phyloP scores from a whole-genome alignment of 1,140 invertebrate species.

The Lasioglossum albipes region DNA sequence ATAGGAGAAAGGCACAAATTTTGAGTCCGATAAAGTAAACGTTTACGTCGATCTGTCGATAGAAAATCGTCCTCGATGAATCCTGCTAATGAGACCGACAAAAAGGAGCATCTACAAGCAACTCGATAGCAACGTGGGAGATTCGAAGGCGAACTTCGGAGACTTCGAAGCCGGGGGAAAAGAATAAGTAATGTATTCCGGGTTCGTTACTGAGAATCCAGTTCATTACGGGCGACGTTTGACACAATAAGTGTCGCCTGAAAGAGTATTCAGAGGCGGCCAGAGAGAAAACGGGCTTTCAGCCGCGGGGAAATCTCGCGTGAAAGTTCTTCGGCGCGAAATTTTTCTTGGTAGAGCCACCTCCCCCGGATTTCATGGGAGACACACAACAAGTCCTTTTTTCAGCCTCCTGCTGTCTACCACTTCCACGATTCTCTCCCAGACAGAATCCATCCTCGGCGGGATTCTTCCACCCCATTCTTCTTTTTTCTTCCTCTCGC shows the following conservation, averaged over 20 bases:
- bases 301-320: constrained; percentile 64
- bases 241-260: neutral
- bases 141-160: neutral
- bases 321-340: constrained; percentile 48
- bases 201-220: constrained; percentile 2
- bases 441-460: no score
- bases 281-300: constrained; percentile 50
- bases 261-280: neutral
- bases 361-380: constrained; percentile 65
- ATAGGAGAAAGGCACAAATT: no score
- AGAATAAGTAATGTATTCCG: neutral
- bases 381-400: constrained; percentile 71
- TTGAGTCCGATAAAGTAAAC: no score
- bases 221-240: constrained; percentile 25
- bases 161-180: neutral
- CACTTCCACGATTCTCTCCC: no score
- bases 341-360: constrained; percentile 63
- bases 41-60: no score
- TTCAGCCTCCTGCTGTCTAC: neutral
- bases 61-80: no score
- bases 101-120: no score
- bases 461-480: neutral
- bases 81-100: no score
- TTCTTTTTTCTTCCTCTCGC: neutral
- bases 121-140: no score